Conservation (phyloP, 2,888 invertebrate species). For the Pyrgus malvae region DNA sequence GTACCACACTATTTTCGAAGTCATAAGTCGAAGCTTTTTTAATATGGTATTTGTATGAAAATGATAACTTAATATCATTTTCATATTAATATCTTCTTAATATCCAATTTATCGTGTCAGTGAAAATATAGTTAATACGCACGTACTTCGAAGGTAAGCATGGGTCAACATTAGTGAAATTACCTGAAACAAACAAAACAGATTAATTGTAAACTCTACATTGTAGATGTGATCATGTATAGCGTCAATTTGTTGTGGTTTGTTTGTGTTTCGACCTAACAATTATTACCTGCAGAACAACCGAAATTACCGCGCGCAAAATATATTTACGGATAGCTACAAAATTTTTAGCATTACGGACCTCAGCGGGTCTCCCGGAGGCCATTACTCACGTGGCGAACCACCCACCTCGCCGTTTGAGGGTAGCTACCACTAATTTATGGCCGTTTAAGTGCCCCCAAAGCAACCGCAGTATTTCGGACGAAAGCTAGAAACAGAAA, state of each 20-base stretch:
- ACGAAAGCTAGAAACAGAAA: constrained; percentile 51
- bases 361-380: constrained; percentile 54
- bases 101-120: not conserved
- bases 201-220: constrained; percentile 31
- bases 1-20: too few species aligned
- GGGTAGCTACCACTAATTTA: constrained; percentile 76
- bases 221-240: too few species aligned
- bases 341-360: constrained; percentile 50
- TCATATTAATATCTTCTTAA: too few species aligned
- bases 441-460: constrained; percentile 72
- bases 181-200: constrained; percentile 47
- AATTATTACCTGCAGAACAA: constrained; percentile 17
- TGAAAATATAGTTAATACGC: not conserved
- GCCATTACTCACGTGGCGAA: constrained; percentile 71
- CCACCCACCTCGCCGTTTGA: constrained; percentile 73
- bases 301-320: constrained; percentile 23
- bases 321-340: constrained; percentile 37
- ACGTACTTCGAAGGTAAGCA: not conserved
- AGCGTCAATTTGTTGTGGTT: not conserved
- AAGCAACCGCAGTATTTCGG: constrained; percentile 57
- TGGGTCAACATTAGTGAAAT: constrained; percentile 1
- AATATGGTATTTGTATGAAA: too few species aligned
- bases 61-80: too few species aligned
- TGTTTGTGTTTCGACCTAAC: constrained; percentile 1
- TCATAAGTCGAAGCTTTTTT: too few species aligned